phyloP scores from a whole-genome alignment of 2,888 invertebrate species.

The Aphodius sticticus region DNA sequence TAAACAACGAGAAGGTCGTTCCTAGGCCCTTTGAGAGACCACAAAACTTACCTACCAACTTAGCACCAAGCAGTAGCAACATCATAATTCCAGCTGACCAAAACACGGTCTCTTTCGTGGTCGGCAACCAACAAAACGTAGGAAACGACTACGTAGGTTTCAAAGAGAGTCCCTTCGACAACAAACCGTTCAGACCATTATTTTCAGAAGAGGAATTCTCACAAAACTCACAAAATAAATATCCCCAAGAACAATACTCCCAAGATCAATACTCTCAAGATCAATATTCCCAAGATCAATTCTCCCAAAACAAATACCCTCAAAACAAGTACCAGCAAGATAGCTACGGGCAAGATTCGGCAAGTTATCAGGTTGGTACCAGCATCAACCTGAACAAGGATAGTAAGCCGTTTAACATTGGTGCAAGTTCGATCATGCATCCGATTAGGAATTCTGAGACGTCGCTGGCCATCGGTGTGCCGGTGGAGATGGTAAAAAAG shows the following conservation, averaged over 20 bases:
- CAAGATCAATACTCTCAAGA: too few relatives aligned
- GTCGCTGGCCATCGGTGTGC: constrained; percentile 57
- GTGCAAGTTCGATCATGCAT: constrained; percentile 54
- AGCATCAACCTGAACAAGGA: constrained; percentile 15
- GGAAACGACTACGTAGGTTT: constrained; percentile 59
- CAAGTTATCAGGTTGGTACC: constrained; percentile 18
- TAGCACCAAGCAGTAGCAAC: constrained; percentile 67
- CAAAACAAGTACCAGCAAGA: too few relatives aligned
- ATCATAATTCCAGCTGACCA: constrained; percentile 70
- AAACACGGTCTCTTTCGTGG: constrained; percentile 70
- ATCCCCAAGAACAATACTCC: too few relatives aligned
- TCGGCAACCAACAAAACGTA: constrained; percentile 70
- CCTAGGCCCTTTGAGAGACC: constrained; percentile 51
- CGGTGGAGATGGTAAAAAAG: constrained; percentile 52
- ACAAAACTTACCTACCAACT: constrained; percentile 40
- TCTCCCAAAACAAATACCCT: too few relatives aligned
- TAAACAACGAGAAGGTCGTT: constrained; percentile 56
- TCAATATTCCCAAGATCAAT: too few relatives aligned
- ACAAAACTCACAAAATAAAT: not conserved
- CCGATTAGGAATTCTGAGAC: constrained; percentile 57
- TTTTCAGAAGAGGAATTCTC: constrained; percentile 17
- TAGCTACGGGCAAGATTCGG: not conserved
- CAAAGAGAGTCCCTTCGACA: constrained; percentile 62
- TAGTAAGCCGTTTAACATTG: constrained; percentile 39
- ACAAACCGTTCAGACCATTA: constrained; percentile 56